A percentile compares a stretch with the other conserved stretches of the same genome.
Evolutionary conservation across 1,140 invertebrate species (phyloP).

Genomic region (Nixonia krombeini): DNA sequence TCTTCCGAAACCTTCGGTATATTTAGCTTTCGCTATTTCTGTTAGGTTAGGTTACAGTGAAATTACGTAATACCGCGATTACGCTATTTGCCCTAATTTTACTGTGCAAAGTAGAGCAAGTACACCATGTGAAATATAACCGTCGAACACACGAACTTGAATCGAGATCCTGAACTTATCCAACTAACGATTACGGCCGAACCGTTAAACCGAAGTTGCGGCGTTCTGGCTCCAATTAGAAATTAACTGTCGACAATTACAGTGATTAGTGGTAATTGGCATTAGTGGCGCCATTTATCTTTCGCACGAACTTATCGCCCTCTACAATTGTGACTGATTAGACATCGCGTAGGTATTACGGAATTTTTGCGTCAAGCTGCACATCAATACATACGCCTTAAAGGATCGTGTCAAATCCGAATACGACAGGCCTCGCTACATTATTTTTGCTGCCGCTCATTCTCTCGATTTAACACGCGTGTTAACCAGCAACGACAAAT

Average conservation of each 20-base stretch:
- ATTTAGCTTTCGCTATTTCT: no score
- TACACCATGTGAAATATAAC: conserved; percentile 2
- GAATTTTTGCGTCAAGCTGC: conserved; percentile 16
- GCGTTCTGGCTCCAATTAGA: conserved; percentile 54
- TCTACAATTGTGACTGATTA: conserved; percentile 50
- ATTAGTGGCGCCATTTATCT: conserved; percentile 49
- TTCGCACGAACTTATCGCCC: conserved; percentile 42
- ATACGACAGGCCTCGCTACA: no score
- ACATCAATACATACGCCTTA: conserved; percentile 10
- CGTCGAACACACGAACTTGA: conserved; percentile 1
- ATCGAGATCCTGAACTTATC: conserved; percentile 12
- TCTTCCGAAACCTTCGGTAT: no score
- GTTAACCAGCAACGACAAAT: no score
- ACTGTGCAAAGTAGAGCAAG: no score
- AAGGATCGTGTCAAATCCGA: conserved; percentile 16
- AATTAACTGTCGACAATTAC: conserved; percentile 61
- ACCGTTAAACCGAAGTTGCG: conserved; percentile 20
- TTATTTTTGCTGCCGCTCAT: not conserved
- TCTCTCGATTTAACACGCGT: not conserved
- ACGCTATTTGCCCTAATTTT: no score
- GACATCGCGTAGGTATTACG: conserved; percentile 23
- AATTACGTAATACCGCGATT: no score
- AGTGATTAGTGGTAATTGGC: conserved; percentile 61
- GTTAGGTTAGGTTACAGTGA: no score
- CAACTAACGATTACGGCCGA: conserved; percentile 11